phyloP scores from a whole-genome alignment of 2,888 invertebrate species.

The Sceliomorpha sp. region DNA sequence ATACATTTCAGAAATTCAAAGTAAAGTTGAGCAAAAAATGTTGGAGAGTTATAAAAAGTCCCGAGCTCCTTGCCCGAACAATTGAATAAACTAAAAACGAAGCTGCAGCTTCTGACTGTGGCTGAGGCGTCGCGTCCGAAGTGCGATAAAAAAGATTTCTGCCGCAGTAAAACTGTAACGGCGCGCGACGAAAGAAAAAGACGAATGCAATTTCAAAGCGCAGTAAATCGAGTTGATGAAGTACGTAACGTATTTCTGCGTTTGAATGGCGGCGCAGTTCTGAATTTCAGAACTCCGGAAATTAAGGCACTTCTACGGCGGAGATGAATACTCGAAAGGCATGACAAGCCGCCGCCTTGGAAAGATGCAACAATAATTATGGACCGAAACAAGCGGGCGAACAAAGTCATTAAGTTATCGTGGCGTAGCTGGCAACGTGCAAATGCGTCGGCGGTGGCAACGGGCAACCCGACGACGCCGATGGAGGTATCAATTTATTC shows the following conservation, averaged over 20 bases:
- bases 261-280: constrained; percentile 47
- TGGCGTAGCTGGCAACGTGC: constrained; percentile 22
- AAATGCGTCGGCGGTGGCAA: constrained; percentile 38
- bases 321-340: constrained; percentile 53
- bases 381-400: constrained; percentile 45
- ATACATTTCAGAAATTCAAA: too few species aligned
- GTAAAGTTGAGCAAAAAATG: too few species aligned
- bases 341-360: constrained; percentile 36
- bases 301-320: constrained; percentile 52
- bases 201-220: constrained; percentile 28
- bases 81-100: too few species aligned
- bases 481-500: constrained; percentile 69
- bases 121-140: constrained; percentile 8
- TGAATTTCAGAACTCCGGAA: constrained; percentile 54
- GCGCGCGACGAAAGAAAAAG: constrained; percentile 7
- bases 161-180: constrained; percentile 11
- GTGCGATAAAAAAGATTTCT: constrained; percentile 10
- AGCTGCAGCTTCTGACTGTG: too few species aligned
- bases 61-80: too few species aligned
- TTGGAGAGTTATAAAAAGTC: too few species aligned
- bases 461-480: neutral
- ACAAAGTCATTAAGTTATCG: constrained; percentile 57
- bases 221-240: constrained; percentile 49
- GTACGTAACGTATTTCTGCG: constrained; percentile 46
- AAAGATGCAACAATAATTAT: constrained; percentile 54